Conservation (phyloP, 2,888 invertebrate species). For the Elysia crispata region DNA sequence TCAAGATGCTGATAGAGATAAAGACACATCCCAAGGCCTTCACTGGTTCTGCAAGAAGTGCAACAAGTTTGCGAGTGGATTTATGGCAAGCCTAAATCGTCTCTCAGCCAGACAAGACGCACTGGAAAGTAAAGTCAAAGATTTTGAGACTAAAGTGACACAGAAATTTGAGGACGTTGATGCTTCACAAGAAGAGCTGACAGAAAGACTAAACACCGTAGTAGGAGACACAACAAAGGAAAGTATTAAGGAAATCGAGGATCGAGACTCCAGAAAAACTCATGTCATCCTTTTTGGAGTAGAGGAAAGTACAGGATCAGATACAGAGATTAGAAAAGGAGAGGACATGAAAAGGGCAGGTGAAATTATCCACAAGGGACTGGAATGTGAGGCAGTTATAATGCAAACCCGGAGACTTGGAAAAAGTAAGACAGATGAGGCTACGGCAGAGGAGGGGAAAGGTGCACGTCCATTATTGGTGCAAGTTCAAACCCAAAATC, state of each 20-base stretch:
- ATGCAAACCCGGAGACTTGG: neutral
- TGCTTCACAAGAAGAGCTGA: neutral
- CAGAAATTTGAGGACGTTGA: neutral
- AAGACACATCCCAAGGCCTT: neutral
- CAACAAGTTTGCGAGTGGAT: neutral
- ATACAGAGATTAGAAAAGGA: neutral
- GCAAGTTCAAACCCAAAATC: neutral
- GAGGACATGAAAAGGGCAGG: neutral
- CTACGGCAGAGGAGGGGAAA: neutral
- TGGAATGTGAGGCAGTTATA: conserved; percentile 6
- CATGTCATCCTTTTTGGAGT: conserved; percentile 10
- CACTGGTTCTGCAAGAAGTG: conserved; percentile 10
- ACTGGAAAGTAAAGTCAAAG: neutral
- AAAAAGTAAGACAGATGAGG: neutral
- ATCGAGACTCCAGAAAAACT: neutral
- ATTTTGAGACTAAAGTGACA: neutral
- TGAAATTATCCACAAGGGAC: neutral
- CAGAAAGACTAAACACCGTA: neutral
- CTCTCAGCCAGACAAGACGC: conserved; percentile 2
- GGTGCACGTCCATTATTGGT: conserved; percentile 1
- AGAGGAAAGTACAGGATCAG: neutral
- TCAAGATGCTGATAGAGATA: neutral
- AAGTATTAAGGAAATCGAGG: neutral
- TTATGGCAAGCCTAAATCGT: neutral
- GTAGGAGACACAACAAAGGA: neutral